Base-by-base conservation (phyloP, 2,113 vertebrate species). In the Gadus macrocephalus region DNA sequence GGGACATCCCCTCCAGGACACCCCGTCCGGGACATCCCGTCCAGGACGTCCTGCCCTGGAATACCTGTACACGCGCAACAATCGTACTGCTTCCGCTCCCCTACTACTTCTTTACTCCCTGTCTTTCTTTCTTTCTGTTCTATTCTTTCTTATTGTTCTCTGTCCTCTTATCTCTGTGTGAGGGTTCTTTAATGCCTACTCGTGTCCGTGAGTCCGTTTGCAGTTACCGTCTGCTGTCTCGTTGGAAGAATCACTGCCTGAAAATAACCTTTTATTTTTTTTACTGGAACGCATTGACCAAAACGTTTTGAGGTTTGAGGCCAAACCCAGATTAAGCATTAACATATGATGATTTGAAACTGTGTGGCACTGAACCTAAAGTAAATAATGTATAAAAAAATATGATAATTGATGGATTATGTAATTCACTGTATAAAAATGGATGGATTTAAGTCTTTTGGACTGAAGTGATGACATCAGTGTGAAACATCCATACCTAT, bases 401-500 rank as follows among this genome's bases (percentile, higher is more conserved):
- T 67, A 69, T 56, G n/a, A 49, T 9, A 58, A 15, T 62, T 20
- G 20, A 62, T 62, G 61, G 61, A 61, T 62, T 62, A 27, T 62
- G 61, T 58, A 62, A 62, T 55, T 35, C 14, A 74, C 79, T 85
- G 80, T 80, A 80, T 73, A 78, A 81, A 49, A 81, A 71, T 70
- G 69, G 78, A 71, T 66, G 68, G 67, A 80, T 77, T 81, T 31
- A 66, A 66, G 66, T n/a, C 79, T 60, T 83, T 76, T 72, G 71
- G 69, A 74, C 68, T 14, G 62, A 77, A 83, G 71, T 83, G 71
- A 67, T 75, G 72, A 61, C 27, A 65, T 76, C 74, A 74, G 80
- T 78, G 68, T 62, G 69, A 77, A 81, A 86, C 83, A 81, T 79
- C 81, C 86, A 83, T 87, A 90, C 86, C 89, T 90, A 91, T 91